Evolutionary conservation across 2,113 vertebrate species (phyloP), one percentile per base, ranked within the genome.

Genomic region (Hymenochirus boettgeri): DNA sequence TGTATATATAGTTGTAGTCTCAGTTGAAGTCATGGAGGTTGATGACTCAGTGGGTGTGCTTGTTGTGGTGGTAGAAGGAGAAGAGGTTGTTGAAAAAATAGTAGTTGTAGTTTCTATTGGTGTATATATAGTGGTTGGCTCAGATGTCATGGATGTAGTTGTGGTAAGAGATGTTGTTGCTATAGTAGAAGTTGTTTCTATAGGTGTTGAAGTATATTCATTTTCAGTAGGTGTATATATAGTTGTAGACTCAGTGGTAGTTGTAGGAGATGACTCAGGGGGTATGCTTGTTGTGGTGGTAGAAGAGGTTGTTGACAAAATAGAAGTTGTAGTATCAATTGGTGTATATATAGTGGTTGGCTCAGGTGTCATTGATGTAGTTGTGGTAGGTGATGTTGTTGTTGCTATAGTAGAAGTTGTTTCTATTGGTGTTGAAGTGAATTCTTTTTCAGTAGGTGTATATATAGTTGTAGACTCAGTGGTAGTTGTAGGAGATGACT

Each of bases 1-100:
- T 48, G 46, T 27, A 9, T n/a, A 5, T 3, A 10, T 15, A 22
- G 75, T 2, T 7, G 75, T 61, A 72, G 61, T n/a, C 64, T 23
- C 61, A 12, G 60, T 57, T 37, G 6, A 71, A 37, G 57, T 52
- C 29, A 69, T 1, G 33, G 71, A 60, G 21, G 65, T 13, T 7
- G 46, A 21, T 24, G 55, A 0, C 26, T 5, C 5, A 17, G 27
- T 11, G 13, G 26, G n/a, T 37, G 13, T 7, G 57, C 4, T 3
- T 10, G 23, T 25, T 8, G 50, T 26, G 4, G 18, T 2, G 2
- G 50, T 22, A 1, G 15, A 13, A 26, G 51, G 24, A 1, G 35
- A 15, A 5, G 15, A n/a, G 21, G 47, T 5, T 22, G 21, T 39
- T 13, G 17, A 7, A 27, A 1, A n/a, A n/a, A 25, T 2, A 3